Evolutionary conservation across 37 sponge, comb jelly and placozoan species (phyloP).

Genomic region (Chondrosia reniformis): DNA sequence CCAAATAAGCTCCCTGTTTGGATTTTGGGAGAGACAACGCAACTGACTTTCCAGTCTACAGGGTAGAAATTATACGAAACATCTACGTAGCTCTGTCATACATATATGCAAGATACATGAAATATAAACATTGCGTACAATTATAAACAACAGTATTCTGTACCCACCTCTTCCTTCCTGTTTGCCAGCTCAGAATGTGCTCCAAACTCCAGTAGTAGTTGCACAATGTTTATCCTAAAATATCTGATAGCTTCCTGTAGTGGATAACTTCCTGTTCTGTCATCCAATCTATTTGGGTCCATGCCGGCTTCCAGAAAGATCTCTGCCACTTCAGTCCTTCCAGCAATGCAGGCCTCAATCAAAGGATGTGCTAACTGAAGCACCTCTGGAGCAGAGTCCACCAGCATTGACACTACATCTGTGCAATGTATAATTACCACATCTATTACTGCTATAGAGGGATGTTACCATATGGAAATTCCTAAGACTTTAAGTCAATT

Average conservation of each 20-base stretch:
- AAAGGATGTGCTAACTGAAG: slow-evolving; percentile 9
- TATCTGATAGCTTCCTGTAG: slow-evolving; percentile 73
- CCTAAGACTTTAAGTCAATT: no score
- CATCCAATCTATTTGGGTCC: slow-evolving; percentile 63
- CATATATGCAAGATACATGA: no score
- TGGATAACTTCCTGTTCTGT: slow-evolving; percentile 39
- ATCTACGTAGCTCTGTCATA: no score
- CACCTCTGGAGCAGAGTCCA: slow-evolving; percentile 58
- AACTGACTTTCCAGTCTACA: no score
- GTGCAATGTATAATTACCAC: no score
- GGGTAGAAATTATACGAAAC: no score
- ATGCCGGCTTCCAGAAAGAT: slow-evolving; percentile 67
- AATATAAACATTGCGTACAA: not conserved
- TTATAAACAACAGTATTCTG: no score
- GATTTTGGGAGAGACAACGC: no score
- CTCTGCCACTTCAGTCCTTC: slow-evolving; percentile 62
- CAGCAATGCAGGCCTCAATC: slow-evolving; percentile 13
- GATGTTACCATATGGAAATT: no score
- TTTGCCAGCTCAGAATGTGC: slow-evolving; percentile 42
- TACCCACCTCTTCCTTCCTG: slow-evolving; percentile 46
- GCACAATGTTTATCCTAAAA: slow-evolving; percentile 66
- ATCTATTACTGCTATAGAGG: no score
- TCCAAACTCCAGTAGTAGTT: slow-evolving; percentile 69
- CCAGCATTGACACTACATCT: slow-evolving; percentile 74
- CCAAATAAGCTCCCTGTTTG: no score